phyloP scores from a whole-genome alignment of 2,888 invertebrate genomes.

The Ichneumoninae sp. region DNA sequence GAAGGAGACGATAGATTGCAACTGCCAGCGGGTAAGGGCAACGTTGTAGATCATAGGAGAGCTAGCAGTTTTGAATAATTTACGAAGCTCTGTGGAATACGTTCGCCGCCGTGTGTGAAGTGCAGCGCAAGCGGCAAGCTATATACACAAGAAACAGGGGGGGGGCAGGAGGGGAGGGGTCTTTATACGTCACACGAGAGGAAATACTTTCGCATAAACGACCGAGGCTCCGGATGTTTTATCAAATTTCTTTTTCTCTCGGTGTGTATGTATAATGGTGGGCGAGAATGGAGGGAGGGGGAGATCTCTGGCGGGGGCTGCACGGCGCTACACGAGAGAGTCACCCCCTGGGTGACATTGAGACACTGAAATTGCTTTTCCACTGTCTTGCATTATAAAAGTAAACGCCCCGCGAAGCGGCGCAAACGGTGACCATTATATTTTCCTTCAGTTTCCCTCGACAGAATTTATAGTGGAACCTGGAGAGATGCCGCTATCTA shows the following conservation, averaged over 20 bases:
- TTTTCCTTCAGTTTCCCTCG: constrained; percentile 7
- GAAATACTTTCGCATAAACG: constrained; percentile 63
- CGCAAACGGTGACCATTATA: constrained; percentile 16
- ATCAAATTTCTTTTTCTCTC: constrained; percentile 58
- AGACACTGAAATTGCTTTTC: constrained; percentile 63
- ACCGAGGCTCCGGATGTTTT: constrained; percentile 59
- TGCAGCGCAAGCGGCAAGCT: constrained; percentile 35
- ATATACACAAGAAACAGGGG: neutral
- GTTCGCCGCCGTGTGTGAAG: constrained; percentile 48
- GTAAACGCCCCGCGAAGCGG: constrained; percentile 21
- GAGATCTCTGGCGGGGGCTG: neutral
- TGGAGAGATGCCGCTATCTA: neutral
- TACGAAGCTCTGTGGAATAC: constrained; percentile 69
- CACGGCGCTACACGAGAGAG: constrained; percentile 4
- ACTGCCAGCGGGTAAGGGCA: constrained; percentile 71
- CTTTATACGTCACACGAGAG: constrained; percentile 32
- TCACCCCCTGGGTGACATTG: constrained; percentile 52
- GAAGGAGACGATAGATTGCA: constrained; percentile 72
- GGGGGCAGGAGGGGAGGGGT: neutral
- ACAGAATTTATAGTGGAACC: constrained; percentile 13
- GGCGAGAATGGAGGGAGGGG: constrained; percentile 3
- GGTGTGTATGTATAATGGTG: constrained; percentile 28
- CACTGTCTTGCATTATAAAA: constrained; percentile 55
- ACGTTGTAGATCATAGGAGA: constrained; percentile 74
- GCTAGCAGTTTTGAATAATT: constrained; percentile 76